phyloP scores from a whole-genome alignment of 2,797 vertebrate genomes.

The Hyperoplus lanceolatus region DNA sequence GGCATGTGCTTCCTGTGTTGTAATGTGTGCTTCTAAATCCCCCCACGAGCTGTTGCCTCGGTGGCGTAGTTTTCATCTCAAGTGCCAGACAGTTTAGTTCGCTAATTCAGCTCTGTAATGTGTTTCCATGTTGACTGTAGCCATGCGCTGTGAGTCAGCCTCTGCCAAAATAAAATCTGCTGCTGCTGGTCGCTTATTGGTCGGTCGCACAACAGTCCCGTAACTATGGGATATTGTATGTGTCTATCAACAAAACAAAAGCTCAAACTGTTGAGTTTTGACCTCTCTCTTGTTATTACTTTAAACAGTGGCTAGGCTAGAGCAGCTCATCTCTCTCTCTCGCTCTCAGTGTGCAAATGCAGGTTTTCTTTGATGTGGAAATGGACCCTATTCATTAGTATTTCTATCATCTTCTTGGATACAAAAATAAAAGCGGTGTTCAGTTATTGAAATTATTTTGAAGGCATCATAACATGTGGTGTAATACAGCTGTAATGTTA shows the following conservation, averaged over 20 bases:
- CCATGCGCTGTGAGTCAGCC: conserved; percentile 84
- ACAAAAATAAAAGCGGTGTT: neutral
- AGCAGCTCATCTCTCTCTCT: neutral
- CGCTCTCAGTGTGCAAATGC: neutral
- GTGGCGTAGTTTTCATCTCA: conserved; percentile 48
- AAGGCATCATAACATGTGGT: too few relatives aligned
- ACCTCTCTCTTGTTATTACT: neutral
- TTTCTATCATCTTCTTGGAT: neutral
- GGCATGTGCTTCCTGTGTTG: conserved; percentile 39
- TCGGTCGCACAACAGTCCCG: conserved; percentile 64
- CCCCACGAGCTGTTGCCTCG: conserved; percentile 22
- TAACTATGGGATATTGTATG: conserved; percentile 51
- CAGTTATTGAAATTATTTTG: neutral
- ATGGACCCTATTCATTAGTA: neutral
- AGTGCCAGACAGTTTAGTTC: conserved; percentile 60
- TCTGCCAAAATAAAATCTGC: conserved; percentile 74
- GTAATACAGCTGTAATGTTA: neutral
- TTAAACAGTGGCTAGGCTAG: too few relatives aligned
- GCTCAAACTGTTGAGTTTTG: neutral
- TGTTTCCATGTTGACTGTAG: conserved; percentile 74
- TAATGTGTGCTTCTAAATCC: conserved; percentile 22
- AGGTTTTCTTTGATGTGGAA: neutral
- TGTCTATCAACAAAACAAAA: conserved; percentile 31
- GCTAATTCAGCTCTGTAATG: conserved; percentile 67
- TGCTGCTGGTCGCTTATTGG: conserved; percentile 72